A percentile compares a stretch with the other conserved stretches of the same genome.
phyloP scores from a whole-genome alignment of 2,888 invertebrate species.

The Eupelmus urozonus region DNA sequence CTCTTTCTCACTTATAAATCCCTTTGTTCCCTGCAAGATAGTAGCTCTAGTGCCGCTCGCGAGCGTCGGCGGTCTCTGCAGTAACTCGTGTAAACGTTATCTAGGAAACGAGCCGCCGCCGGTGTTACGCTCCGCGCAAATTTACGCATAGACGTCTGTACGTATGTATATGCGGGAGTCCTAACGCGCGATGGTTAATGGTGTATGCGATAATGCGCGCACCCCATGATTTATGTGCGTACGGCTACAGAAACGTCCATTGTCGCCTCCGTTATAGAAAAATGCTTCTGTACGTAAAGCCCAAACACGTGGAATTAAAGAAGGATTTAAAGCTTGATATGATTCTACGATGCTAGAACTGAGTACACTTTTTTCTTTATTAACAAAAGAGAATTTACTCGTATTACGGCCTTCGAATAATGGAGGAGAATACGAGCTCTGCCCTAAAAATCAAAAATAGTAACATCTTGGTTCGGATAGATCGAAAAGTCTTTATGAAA shows the following conservation, averaged over 20 bases:
- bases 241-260: conserved; percentile 21
- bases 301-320: conserved; percentile 48
- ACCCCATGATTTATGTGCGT: conserved; percentile 55
- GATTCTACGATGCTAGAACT: too few relatives aligned
- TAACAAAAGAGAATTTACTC: too few relatives aligned
- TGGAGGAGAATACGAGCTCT: too few relatives aligned
- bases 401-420: too few relatives aligned
- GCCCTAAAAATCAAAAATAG: too few relatives aligned
- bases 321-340: too few relatives aligned
- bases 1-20: background rate
- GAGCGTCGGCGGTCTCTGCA: conserved; percentile 16
- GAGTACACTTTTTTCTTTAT: too few relatives aligned
- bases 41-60: too few relatives aligned
- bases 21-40: conserved; percentile 42
- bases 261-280: conserved; percentile 56
- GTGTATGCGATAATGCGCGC: conserved; percentile 60
- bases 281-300: background rate
- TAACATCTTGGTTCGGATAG: too few relatives aligned
- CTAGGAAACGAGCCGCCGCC: conserved; percentile 52
- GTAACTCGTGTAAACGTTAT: conserved; percentile 61
- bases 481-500: too few relatives aligned
- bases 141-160: background rate
- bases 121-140: conserved; percentile 28
- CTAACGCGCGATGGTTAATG: conserved; percentile 58
- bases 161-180: conserved; percentile 1